These are phyloP conservation scores for Patella pellucida DNA, from an alignment of 2,888 invertebrate species.

Conservation along the genomic window DNA sequence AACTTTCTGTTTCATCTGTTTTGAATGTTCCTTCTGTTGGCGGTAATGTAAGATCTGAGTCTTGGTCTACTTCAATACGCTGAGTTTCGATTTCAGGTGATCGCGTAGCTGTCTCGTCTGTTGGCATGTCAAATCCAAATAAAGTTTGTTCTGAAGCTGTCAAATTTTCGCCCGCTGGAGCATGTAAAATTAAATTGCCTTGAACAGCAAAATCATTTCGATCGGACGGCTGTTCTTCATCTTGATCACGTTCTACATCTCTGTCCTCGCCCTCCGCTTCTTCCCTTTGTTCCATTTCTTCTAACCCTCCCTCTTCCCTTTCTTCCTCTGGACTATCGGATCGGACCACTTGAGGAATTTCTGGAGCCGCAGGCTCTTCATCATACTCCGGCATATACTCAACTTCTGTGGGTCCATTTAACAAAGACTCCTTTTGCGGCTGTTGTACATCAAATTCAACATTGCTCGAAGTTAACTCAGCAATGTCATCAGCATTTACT, in stretches of 20 bases:
- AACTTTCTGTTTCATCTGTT: conserved; percentile 30
- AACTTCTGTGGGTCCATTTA: conserved; percentile 74
- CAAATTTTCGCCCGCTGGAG: conserved; percentile 46
- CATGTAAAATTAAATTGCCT: conserved; percentile 24
- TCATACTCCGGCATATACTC: conserved; percentile 73
- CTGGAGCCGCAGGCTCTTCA: conserved; percentile 34
- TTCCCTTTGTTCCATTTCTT: conserved; percentile 21
- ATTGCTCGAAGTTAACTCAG: too few species aligned
- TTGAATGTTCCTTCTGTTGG: conserved; percentile 34
- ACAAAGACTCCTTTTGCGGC: conserved; percentile 26
- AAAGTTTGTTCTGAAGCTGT: conserved; percentile 62
- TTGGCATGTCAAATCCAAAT: conserved; percentile 72
- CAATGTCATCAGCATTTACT: background rate
- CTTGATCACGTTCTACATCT: conserved; percentile 25
- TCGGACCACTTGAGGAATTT: background rate
- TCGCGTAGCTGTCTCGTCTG: conserved; percentile 61
- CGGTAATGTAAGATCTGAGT: conserved; percentile 32
- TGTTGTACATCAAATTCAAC: background rate
- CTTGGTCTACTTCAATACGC: conserved; percentile 39
- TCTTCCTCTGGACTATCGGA: background rate
- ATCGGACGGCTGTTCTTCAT: conserved; percentile 19
- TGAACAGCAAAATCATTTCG: conserved; percentile 25
- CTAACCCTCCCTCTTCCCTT: background rate
- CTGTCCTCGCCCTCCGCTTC: conserved; percentile 24
- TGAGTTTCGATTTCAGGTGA: conserved; percentile 44